These are phyloP conservation scores for Allolobophora icterica DNA, from an alignment of 2,888 invertebrate genomes.

Conservation along the genomic window DNA sequence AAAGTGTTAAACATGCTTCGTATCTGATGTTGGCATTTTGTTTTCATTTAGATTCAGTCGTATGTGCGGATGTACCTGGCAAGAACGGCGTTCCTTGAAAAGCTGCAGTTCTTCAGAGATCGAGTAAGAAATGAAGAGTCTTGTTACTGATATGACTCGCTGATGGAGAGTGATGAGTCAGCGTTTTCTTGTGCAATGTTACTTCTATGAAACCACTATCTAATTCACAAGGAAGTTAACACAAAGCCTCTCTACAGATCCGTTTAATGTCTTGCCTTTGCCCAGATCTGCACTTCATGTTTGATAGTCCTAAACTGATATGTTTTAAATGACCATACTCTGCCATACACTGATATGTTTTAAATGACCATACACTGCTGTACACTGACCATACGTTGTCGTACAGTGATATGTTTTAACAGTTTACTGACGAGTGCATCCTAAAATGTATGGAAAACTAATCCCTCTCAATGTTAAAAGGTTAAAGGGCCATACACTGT, in stretches of 20 bases:
- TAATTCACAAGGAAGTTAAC: background rate
- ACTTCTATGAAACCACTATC: too few relatives aligned
- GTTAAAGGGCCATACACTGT: too few relatives aligned
- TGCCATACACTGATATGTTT: background rate
- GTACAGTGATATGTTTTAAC: too few relatives aligned
- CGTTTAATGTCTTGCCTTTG: too few relatives aligned
- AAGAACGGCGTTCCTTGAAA: constrained; percentile 53
- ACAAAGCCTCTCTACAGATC: too few relatives aligned
- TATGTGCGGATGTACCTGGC: constrained; percentile 58
- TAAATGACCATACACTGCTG: too few relatives aligned
- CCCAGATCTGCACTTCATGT: background rate
- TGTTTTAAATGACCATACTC: too few relatives aligned
- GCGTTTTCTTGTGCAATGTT: background rate
- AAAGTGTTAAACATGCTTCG: too few relatives aligned
- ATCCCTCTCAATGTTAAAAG: too few relatives aligned
- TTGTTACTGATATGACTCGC: background rate
- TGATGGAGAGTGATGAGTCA: background rate
- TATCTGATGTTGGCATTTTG: background rate
- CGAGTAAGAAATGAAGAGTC: constrained; percentile 53
- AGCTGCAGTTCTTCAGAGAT: constrained; percentile 56
- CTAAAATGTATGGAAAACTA: too few relatives aligned
- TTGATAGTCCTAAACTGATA: background rate
- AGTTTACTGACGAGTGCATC: too few relatives aligned
- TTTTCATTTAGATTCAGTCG: constrained; percentile 52
- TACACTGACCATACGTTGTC: too few relatives aligned